Conservation (phyloP, 2,888 invertebrate species). For the Liposcelis brunnea region DNA sequence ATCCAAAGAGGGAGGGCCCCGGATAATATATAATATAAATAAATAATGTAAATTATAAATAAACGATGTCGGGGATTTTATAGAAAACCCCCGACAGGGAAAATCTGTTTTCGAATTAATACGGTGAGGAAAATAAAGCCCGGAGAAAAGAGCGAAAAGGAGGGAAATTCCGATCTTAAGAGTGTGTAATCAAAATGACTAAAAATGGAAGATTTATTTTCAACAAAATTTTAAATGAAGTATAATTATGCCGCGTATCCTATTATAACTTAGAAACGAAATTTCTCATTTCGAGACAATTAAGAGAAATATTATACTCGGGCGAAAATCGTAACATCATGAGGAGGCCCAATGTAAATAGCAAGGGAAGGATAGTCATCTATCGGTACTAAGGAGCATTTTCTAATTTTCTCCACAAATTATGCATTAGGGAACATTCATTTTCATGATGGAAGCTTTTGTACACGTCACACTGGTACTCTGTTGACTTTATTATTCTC, state of each 20-base stretch:
- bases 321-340: constrained; percentile 14
- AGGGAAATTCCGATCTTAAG: too few relatives aligned
- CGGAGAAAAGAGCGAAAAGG: too few relatives aligned
- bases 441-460: constrained; percentile 28
- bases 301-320: constrained; percentile 35
- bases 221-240: constrained; percentile 15
- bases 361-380: constrained; percentile 12
- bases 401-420: constrained; percentile 30
- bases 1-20: too few relatives aligned
- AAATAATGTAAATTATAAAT: too few relatives aligned
- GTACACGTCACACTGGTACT: constrained; percentile 4
- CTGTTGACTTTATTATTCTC: constrained; percentile 9
- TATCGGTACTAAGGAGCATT: constrained; percentile 13
- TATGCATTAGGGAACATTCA: constrained; percentile 35
- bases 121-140: too few relatives aligned
- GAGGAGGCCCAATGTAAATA: background rate
- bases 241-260: constrained; percentile 27
- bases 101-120: too few relatives aligned
- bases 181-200: too few relatives aligned
- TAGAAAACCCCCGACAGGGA: too few relatives aligned
- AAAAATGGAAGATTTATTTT: too few relatives aligned
- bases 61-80: too few relatives aligned
- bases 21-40: too few relatives aligned
- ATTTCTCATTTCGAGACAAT: constrained; percentile 38
- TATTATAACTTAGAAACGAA: constrained; percentile 37